These are phyloP conservation scores for Amphiprion ocellaris DNA, from an alignment of 2,113 vertebrate species.

Conservation along the genomic window DNA sequence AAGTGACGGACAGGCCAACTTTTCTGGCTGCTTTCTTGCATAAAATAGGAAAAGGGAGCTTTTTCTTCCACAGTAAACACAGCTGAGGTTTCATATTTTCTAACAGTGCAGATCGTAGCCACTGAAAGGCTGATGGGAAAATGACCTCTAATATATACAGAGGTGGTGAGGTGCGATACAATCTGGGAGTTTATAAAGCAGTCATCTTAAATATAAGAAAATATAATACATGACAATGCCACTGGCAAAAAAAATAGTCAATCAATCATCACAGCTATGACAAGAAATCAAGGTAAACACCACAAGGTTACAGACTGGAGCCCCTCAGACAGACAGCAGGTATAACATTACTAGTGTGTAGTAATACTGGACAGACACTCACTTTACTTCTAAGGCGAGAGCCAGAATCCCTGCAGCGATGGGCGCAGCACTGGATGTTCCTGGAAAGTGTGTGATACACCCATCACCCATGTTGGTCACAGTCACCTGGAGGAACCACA, in stretches of 20 bases:
- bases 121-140: no score
- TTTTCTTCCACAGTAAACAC: not conserved
- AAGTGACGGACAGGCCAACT: not conserved
- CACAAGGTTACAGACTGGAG: not conserved
- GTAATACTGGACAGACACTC: constrained; percentile 35
- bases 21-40: not conserved
- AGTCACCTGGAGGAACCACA: constrained; percentile 87
- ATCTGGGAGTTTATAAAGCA: no score
- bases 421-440: constrained; percentile 75
- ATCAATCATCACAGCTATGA: not conserved
- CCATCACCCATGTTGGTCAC: constrained; percentile 84
- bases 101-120: no score
- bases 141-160: no score
- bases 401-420: constrained; percentile 68
- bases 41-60: not conserved
- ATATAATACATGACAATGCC: no score
- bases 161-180: no score
- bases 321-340: not conserved
- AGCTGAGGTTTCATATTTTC: not conserved
- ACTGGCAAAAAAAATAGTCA: no score
- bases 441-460: constrained; percentile 80
- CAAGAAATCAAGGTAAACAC: constrained; percentile 2
- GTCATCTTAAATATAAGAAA: no score
- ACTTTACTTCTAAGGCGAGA: constrained; percentile 80
- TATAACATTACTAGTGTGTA: not conserved